phyloP scores from a whole-genome alignment of 2,888 invertebrate genomes.

The Acanthosoma haemorrhoidale region DNA sequence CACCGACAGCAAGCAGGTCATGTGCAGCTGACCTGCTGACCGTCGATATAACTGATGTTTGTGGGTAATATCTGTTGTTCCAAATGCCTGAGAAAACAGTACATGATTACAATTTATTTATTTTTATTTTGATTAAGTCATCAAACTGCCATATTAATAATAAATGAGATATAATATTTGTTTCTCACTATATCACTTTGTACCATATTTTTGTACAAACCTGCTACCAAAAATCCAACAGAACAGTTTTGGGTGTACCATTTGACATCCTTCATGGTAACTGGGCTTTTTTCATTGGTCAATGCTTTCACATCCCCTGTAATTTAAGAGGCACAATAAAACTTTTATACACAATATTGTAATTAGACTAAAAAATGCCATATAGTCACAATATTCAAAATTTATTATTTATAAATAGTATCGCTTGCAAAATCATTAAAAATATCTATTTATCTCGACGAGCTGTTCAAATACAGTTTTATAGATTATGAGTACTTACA shows the following conservation, averaged over 20 bases:
- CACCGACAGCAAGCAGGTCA: conserved; percentile 77
- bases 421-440: too few relatives aligned
- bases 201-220: conserved; percentile 48
- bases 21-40: conserved; percentile 77
- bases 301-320: conserved; percentile 84
- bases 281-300: conserved; percentile 79
- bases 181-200: too few relatives aligned
- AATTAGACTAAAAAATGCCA: background rate
- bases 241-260: conserved; percentile 85
- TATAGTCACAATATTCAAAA: background rate
- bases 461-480: background rate
- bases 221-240: conserved; percentile 80
- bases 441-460: too few relatives aligned
- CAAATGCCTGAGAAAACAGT: conserved; percentile 61
- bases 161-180: too few relatives aligned
- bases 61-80: conserved; percentile 84
- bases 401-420: background rate
- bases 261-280: conserved; percentile 85
- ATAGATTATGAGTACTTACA: conserved; percentile 56
- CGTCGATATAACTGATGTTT: conserved; percentile 74
- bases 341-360: background rate
- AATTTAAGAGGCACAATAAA: conserved; percentile 42
- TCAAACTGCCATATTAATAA: too few relatives aligned
- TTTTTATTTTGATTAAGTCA: background rate
- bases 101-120: background rate